A percentile compares a stretch with the other conserved stretches of the same genome.
Conservation (phyloP, 1,140 invertebrate genomes). For the Calliopsis andreniformis region DNA sequence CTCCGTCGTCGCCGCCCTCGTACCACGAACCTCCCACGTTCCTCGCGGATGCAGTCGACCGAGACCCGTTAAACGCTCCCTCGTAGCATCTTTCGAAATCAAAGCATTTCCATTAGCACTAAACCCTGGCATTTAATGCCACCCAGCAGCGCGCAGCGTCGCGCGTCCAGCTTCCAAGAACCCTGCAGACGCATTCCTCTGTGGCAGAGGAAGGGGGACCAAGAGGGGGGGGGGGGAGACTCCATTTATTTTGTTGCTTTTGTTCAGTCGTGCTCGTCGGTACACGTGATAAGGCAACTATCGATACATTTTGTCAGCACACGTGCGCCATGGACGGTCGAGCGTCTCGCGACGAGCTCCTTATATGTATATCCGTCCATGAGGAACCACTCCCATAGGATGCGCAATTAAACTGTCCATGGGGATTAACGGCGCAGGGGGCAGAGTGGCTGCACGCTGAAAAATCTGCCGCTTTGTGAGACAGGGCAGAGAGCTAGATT, state of each 20-base stretch:
- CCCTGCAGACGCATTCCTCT: slow-evolving; percentile 21
- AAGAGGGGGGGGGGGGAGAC: slow-evolving; percentile 2
- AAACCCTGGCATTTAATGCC: slow-evolving; percentile 34
- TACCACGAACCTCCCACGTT: no score
- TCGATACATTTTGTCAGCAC: slow-evolving; percentile 38
- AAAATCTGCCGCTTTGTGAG: background rate
- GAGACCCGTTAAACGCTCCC: background rate
- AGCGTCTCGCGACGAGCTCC: slow-evolving; percentile 17
- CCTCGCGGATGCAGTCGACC: background rate
- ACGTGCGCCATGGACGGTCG: slow-evolving; percentile 21
- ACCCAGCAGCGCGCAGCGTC: background rate
- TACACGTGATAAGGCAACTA: slow-evolving; percentile 42
- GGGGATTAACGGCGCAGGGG: slow-evolving; percentile 21
- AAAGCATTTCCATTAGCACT: slow-evolving; percentile 28
- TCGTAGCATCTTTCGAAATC: slow-evolving; percentile 30
- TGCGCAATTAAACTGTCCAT: slow-evolving; percentile 45
- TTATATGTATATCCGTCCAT: slow-evolving; percentile 36
- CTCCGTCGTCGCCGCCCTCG: no score
- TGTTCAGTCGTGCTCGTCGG: slow-evolving; percentile 3
- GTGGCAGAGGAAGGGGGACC: slow-evolving; percentile 1
- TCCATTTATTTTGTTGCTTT: slow-evolving; percentile 33
- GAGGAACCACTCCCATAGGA: slow-evolving; percentile 46
- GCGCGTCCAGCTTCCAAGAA: slow-evolving; percentile 30
- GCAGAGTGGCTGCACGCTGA: background rate
- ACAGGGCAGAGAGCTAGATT: background rate